These are phyloP conservation scores for Leucozona laternaria DNA, from an alignment of 2,888 invertebrate genomes.

Conservation along the genomic window DNA sequence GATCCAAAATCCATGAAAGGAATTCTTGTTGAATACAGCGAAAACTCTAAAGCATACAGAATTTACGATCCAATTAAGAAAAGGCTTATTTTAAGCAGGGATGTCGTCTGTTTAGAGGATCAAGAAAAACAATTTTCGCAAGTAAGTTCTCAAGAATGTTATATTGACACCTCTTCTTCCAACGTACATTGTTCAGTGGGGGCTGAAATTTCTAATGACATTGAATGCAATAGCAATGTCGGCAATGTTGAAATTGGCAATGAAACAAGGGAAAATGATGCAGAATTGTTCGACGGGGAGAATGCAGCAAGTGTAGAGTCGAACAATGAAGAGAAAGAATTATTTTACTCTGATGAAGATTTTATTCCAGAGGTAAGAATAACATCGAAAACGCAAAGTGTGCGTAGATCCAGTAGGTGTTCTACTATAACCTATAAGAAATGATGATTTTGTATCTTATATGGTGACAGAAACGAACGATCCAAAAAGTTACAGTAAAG, in stretches of 20 bases:
- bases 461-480: background rate
- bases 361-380: background rate
- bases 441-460: background rate
- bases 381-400: background rate
- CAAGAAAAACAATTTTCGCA: background rate
- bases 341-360: constrained; percentile 1
- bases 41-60: background rate
- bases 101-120: background rate
- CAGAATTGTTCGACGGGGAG: background rate
- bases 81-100: background rate
- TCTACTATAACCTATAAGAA: background rate
- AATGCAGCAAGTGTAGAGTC: background rate
- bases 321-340: background rate
- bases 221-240: too few relatives aligned
- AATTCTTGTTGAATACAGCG: too few relatives aligned
- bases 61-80: constrained; percentile 2
- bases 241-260: too few relatives aligned
- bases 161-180: background rate
- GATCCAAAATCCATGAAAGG: too few relatives aligned
- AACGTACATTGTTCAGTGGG: background rate
- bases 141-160: too few relatives aligned
- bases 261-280: too few relatives aligned
- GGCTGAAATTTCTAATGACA: background rate
- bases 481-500: background rate
- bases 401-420: background rate